Percentiles rank a stretch among this genome's conserved stretches.
Conservation (phyloP, 2,888 invertebrate species). For the Phrixothrix hirtus region DNA sequence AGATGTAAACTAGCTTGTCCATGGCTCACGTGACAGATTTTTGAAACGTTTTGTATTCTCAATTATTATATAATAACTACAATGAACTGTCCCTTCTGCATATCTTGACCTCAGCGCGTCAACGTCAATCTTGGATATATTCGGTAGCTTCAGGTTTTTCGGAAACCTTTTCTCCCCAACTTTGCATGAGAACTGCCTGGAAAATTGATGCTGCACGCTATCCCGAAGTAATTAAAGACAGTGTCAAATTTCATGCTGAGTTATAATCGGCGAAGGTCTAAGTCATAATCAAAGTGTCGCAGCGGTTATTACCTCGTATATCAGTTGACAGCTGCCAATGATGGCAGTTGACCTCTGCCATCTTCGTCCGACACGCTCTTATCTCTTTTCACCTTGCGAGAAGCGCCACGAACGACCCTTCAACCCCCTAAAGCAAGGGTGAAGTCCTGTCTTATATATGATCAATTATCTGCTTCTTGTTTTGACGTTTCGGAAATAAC, state of each 20-base stretch:
- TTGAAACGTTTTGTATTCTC: slow-evolving; percentile 50
- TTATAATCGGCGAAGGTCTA: slow-evolving; percentile 29
- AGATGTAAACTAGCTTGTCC: slow-evolving; percentile 41
- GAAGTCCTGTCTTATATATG: slow-evolving; percentile 42
- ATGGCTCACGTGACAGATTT: slow-evolving; percentile 46
- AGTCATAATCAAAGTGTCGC: slow-evolving; percentile 51
- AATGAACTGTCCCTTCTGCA: slow-evolving; percentile 45
- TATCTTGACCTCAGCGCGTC: slow-evolving; percentile 39
- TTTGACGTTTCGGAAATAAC: slow-evolving; percentile 57
- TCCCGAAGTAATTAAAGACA: slow-evolving; percentile 31
- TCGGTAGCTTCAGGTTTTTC: slow-evolving; percentile 8
- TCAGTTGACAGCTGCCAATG: slow-evolving; percentile 59
- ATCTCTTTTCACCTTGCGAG: slow-evolving; percentile 27
- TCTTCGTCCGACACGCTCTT: slow-evolving; percentile 28
- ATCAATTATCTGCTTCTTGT: slow-evolving; percentile 57
- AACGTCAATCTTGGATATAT: slow-evolving; percentile 10
- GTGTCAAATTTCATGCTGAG: slow-evolving; percentile 25
- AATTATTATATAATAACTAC: slow-evolving; percentile 49
- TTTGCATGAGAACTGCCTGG: neutral
- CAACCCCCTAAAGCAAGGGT: slow-evolving; percentile 34
- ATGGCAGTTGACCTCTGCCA: slow-evolving; percentile 49
- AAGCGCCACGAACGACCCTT: slow-evolving; percentile 19
- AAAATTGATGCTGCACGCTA: slow-evolving; percentile 2
- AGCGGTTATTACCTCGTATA: slow-evolving; percentile 57
- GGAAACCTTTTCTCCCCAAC: no score